phyloP scores from a whole-genome alignment of 1,140 invertebrate species.

The Drosophila simulans region DNA sequence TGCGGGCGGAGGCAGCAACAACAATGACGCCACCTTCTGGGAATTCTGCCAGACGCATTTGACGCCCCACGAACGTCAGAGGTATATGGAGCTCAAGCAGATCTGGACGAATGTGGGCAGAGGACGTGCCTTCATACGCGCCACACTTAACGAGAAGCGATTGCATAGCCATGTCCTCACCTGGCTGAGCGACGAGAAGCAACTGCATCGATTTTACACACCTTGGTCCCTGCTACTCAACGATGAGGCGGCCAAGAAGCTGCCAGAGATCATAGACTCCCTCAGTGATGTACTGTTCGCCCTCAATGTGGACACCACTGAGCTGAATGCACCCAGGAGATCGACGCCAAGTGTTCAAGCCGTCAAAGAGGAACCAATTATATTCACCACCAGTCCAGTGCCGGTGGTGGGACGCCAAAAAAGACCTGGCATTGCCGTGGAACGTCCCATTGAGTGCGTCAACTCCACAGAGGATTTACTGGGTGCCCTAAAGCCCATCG shows the following conservation, averaged over 20 bases:
- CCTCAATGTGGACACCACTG: constrained; percentile 91
- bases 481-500: constrained; percentile 36
- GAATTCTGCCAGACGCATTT: constrained; percentile 88
- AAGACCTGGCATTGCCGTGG: constrained; percentile 38
- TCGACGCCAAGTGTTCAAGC: constrained; percentile 2
- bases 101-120: constrained; percentile 91
- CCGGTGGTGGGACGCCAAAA: constrained; percentile 46
- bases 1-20: constrained; percentile 17
- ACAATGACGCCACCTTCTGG: constrained; percentile 85
- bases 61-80: constrained; percentile 92
- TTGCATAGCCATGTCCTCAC: constrained; percentile 91
- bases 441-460: constrained; percentile 63
- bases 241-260: constrained; percentile 89
- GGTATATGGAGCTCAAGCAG: constrained; percentile 90
- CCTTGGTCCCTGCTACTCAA: constrained; percentile 92
- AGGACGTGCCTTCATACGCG: constrained; percentile 92
- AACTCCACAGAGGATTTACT: constrained; percentile 71
- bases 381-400: constrained; percentile 84
- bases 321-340: constrained; percentile 87
- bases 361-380: constrained; percentile 84
- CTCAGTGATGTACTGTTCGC: constrained; percentile 93
- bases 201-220: constrained; percentile 89
- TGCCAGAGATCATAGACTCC: constrained; percentile 92
- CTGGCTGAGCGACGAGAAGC: constrained; percentile 87
- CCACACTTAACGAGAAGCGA: constrained; percentile 93